A percentile compares a stretch with the other conserved stretches of the same genome.
These are phyloP conservation scores for Aplidium turbinatum DNA, from an alignment of 23 tunicate species.

Conservation along the genomic window DNA sequence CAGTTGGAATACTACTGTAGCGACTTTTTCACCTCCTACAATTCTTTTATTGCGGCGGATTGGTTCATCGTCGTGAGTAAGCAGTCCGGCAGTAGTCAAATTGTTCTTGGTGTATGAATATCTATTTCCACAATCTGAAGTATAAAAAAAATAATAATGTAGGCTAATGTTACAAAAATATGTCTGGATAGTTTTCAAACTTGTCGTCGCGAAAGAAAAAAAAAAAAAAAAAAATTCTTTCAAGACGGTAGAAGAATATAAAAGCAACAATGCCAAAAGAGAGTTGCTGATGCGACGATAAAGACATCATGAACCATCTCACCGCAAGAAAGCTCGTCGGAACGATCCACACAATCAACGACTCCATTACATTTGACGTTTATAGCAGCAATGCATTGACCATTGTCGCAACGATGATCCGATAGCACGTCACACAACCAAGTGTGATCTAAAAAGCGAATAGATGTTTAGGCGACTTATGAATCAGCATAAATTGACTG, in stretches of 20 bases:
- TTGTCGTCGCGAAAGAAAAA: no score
- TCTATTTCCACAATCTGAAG: constrained; percentile 6
- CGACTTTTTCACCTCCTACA: not conserved
- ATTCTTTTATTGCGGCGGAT: not conserved
- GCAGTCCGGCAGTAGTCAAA: not conserved
- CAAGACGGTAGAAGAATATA: no score
- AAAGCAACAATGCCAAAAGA: no score
- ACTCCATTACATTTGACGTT: constrained; percentile 34
- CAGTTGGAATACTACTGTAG: no score
- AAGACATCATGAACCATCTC: not conserved
- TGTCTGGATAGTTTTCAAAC: no score
- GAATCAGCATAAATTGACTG: no score
- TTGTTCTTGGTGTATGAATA: not conserved
- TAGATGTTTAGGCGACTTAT: no score
- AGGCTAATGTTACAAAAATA: no score
- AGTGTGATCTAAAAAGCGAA: not conserved
- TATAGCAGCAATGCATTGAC: constrained; percentile 27
- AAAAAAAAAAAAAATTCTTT: no score
- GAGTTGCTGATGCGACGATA: no score
- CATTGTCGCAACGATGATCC: constrained; percentile 20
- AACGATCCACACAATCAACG: constrained; percentile 20
- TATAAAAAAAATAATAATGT: not conserved
- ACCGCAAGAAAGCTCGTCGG: constrained; percentile 43
- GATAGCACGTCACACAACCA: constrained; percentile 34
- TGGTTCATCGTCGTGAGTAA: not conserved